These are phyloP conservation scores for Achlya flavicornis DNA, from an alignment of 2,888 invertebrate species.

Conservation along the genomic window DNA sequence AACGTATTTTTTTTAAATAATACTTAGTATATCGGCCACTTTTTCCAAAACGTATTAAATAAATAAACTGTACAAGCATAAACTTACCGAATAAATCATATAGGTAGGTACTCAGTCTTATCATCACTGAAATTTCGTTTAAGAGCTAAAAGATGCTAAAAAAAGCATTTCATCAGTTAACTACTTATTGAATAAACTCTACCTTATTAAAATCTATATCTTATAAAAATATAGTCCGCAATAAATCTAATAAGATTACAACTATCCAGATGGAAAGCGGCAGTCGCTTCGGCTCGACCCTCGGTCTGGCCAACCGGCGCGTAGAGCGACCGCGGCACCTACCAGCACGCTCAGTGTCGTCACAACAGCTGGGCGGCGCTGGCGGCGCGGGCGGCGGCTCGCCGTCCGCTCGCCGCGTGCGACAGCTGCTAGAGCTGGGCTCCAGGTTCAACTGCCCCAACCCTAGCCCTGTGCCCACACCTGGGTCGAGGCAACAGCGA, in stretches of 20 bases:
- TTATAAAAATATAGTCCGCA: no score
- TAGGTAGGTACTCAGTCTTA: no score
- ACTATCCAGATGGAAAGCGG: slow-evolving; percentile 80
- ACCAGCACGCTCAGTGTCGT: slow-evolving; percentile 90
- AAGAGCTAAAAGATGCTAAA: no score
- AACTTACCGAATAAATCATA: no score
- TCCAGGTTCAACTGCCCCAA: slow-evolving; percentile 85
- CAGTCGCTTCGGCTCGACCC: slow-evolving; percentile 85
- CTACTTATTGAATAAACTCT: no score
- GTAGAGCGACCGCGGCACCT: slow-evolving; percentile 82
- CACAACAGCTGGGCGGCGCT: slow-evolving; percentile 85
- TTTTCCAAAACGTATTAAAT: no score
- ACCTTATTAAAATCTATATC: no score
- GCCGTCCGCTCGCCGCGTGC: slow-evolving; percentile 91
- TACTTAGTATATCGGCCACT: no score
- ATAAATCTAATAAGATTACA: not conserved
- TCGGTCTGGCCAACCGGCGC: slow-evolving; percentile 80
- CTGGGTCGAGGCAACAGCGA: slow-evolving; percentile 90
- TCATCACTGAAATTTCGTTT: no score
- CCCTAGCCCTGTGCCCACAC: slow-evolving; percentile 90
- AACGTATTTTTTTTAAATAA: no score
- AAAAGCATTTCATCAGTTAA: no score
- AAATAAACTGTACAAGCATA: no score
- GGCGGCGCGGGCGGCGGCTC: slow-evolving; percentile 74
- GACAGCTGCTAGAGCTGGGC: slow-evolving; percentile 90